These are phyloP conservation scores for Characodon lateralis DNA, from an alignment of 2,797 vertebrate genomes.

Conservation along the genomic window DNA sequence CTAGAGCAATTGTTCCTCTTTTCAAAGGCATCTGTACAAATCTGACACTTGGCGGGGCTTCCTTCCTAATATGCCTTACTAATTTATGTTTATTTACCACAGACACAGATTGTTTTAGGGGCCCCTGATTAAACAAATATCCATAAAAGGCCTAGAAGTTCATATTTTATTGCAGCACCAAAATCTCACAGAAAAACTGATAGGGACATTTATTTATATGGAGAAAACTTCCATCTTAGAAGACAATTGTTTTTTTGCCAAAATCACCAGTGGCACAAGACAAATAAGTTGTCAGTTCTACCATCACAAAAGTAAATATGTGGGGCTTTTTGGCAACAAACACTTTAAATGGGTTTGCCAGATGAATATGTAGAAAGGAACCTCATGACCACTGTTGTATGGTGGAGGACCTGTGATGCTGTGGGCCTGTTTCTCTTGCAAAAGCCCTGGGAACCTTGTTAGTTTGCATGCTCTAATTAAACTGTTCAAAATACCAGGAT, in stretches of 20 bases:
- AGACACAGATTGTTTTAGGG: conserved; percentile 9
- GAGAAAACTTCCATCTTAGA: too few species aligned
- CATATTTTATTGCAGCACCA: too few species aligned
- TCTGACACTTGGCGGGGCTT: conserved; percentile 21
- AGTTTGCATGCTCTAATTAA: background rate
- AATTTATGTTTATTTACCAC: conserved; percentile 24
- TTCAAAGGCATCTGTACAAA: conserved; percentile 55
- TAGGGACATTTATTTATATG: too few species aligned
- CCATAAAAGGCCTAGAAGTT: background rate
- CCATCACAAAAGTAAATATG: background rate
- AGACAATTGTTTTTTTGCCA: too few species aligned
- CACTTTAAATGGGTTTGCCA: background rate
- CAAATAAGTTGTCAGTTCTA: background rate
- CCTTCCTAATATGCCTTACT: conserved; percentile 31
- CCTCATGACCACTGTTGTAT: background rate
- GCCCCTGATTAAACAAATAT: background rate
- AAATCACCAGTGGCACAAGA: background rate
- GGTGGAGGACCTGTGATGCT: background rate
- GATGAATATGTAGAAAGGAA: background rate
- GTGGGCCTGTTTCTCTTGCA: background rate
- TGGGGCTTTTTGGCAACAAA: background rate
- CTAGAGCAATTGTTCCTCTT: conserved; percentile 31
- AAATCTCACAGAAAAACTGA: too few species aligned
- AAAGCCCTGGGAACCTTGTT: background rate
- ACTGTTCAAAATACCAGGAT: background rate